phyloP scores from a whole-genome alignment of 2,113 vertebrate species.

The Phrynosoma platyrhinos region DNA sequence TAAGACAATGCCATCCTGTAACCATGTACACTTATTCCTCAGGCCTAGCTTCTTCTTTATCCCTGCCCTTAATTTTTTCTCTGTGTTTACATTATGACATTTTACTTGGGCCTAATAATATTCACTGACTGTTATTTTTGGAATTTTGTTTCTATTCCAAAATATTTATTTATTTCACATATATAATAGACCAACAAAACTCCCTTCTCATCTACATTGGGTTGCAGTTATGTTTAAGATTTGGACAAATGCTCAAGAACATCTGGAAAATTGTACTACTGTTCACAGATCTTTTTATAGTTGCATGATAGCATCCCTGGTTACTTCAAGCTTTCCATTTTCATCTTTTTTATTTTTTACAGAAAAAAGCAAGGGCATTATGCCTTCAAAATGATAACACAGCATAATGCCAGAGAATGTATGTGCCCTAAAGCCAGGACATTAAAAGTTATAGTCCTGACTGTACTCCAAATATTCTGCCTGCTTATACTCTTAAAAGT shows the following conservation, averaged over 20 bases:
- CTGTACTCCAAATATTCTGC: constrained; percentile 33
- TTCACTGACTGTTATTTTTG: background rate
- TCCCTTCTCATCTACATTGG: background rate
- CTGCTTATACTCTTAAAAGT: background rate
- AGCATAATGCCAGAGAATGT: constrained; percentile 24
- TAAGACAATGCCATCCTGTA: background rate
- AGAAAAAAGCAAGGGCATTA: background rate
- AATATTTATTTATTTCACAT: background rate
- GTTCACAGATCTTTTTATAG: background rate
- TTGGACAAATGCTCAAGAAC: background rate
- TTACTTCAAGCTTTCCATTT: background rate
- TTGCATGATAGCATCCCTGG: background rate
- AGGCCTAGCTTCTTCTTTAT: background rate
- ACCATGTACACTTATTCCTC: background rate
- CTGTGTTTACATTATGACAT: background rate
- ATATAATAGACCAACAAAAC: background rate
- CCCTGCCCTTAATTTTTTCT: background rate
- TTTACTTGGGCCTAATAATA: background rate
- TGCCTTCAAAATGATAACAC: constrained; percentile 24
- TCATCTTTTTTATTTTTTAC: constrained; percentile 19
- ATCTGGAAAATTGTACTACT: background rate
- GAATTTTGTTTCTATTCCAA: no score
- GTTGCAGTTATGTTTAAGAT: background rate
- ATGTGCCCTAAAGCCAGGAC: constrained; percentile 10
- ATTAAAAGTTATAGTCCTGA: constrained; percentile 38